Evolutionary conservation across 2,113 vertebrate species (phyloP).

Genomic region (Paraplagusia blochii): DNA sequence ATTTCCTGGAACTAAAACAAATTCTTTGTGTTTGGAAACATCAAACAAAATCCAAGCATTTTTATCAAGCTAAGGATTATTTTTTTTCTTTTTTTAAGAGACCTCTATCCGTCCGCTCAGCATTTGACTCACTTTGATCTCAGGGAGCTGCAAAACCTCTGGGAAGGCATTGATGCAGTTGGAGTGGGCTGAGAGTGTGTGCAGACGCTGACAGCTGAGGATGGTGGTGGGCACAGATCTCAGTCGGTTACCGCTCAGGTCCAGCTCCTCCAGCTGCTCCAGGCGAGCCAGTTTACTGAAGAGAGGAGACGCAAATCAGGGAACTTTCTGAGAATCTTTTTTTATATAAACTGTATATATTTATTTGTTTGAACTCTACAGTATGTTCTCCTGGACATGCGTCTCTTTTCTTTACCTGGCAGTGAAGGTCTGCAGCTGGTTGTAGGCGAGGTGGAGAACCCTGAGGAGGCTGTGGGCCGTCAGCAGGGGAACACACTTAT

Average conservation of each 20-base stretch:
- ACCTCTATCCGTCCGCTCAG: background rate
- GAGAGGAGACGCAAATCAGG: slow-evolving; percentile 1
- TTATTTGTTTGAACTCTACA: too few species aligned
- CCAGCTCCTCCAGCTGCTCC: slow-evolving; percentile 94
- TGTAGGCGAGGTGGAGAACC: slow-evolving; percentile 93
- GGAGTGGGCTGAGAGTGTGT: slow-evolving; percentile 92
- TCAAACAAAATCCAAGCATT: too few species aligned
- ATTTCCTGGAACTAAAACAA: too few species aligned
- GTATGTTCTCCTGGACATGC: too few species aligned
- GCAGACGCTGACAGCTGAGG: slow-evolving; percentile 87
- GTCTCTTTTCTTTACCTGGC: slow-evolving; percentile 79
- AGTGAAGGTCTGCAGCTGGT: slow-evolving; percentile 92
- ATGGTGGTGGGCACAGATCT: slow-evolving; percentile 92
- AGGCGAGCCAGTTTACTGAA: slow-evolving; percentile 95
- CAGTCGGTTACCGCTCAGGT: slow-evolving; percentile 93
- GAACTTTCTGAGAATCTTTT: background rate
- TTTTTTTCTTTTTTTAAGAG: too few species aligned
- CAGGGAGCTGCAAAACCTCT: slow-evolving; percentile 91
- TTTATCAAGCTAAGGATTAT: too few species aligned
- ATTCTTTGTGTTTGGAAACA: too few species aligned
- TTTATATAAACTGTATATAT: too few species aligned
- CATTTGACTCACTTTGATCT: slow-evolving; percentile 84
- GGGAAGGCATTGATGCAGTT: slow-evolving; percentile 93
- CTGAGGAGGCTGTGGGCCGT: slow-evolving; percentile 87
- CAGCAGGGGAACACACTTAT: slow-evolving; percentile 89